Base-by-base conservation (phyloP, 2,888 invertebrate genomes). In the Drosophila barbarae region DNA sequence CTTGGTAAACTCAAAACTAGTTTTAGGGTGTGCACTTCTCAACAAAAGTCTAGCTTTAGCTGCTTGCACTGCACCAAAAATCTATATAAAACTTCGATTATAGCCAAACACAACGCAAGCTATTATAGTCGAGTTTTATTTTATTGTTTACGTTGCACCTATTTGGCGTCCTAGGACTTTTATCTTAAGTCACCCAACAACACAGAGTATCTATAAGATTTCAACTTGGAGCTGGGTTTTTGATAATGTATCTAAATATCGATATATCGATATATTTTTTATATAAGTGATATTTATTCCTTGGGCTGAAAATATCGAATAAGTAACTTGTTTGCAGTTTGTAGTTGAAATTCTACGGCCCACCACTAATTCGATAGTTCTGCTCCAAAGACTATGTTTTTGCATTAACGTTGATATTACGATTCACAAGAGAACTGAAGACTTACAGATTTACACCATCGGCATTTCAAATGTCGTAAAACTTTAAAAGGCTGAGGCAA, bases 1-100 rank as follows among this genome's bases (percentile, higher is more conserved):
- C 30, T 56, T 57, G 38, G 57, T 35, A 54, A 78, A 76, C 76
- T 72, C 39, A 78, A 76, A 76, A 79, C 76, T 73, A 74, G 78
- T 76, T 68, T 54, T 46, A 21, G 72, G 74, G 58, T 76, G 51
- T 57, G 46, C 65, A 38, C 69, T 60, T 39, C 26, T n/a, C 5
- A 38, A 26, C 38, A n/a, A 30, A 26, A 46, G 32, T 32, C 26
- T 26, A 12, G 38, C 26, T 61, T 34, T 34, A 61, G 39, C 18
- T n/a, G 30, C 23, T 35, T 12, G 36, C 15, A 6, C 12, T 42
- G 28, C 28, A 21, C 41, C 28, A 4, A 13, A 23, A 13, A 8
- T 18, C 38, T 34, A 26, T 18, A 34, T 44, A 23, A 2, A 26
- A 23, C 28, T 59, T 8, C 21, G 21, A 35, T 15, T 12, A 9